A percentile compares a stretch with the other conserved stretches of the same genome.
Evolutionary conservation across 2,797 vertebrate genomes (phyloP).

Genomic region (Darevskia mixta): DNA sequence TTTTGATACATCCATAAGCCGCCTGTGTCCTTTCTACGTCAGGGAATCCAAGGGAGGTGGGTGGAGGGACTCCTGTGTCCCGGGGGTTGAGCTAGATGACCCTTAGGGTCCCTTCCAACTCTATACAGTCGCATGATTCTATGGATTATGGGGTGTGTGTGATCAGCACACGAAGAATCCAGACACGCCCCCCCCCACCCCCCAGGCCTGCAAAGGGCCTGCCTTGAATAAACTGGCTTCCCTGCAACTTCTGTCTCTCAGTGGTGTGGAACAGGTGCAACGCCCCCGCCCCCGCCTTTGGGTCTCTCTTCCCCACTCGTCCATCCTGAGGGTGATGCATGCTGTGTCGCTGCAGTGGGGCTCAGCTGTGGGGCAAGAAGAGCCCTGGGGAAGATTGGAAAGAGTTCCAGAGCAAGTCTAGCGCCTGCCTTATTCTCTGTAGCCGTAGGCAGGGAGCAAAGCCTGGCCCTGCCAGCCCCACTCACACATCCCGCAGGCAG

Average conservation of each 20-base stretch:
- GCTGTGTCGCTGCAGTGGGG: too few relatives aligned
- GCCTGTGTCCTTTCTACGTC: not conserved
- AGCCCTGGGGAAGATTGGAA: too few relatives aligned
- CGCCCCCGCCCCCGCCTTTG: too few relatives aligned
- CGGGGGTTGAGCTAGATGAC: not conserved
- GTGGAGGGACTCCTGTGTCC: not conserved
- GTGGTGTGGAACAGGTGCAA: not conserved
- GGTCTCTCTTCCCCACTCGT: not conserved
- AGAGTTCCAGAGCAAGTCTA: too few relatives aligned
- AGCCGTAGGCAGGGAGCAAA: too few relatives aligned
- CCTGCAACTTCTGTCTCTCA: not conserved
- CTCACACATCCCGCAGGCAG: too few relatives aligned
- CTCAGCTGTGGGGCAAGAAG: not conserved
- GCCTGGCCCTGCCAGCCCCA: too few relatives aligned
- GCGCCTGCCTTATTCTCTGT: too few relatives aligned
- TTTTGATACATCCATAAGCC: conserved; percentile 27
- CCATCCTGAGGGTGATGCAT: too few relatives aligned
- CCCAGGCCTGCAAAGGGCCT: not conserved
- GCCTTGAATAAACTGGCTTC: conserved; percentile 14
- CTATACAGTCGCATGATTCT: not conserved
- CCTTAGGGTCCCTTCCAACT: not conserved
- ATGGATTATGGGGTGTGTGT: not conserved
- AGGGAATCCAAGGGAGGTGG: not conserved
- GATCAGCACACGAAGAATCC: not conserved
- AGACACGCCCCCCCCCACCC: too few relatives aligned